Conservation (phyloP, 2,888 invertebrate species). For the Byasa hedistus region DNA sequence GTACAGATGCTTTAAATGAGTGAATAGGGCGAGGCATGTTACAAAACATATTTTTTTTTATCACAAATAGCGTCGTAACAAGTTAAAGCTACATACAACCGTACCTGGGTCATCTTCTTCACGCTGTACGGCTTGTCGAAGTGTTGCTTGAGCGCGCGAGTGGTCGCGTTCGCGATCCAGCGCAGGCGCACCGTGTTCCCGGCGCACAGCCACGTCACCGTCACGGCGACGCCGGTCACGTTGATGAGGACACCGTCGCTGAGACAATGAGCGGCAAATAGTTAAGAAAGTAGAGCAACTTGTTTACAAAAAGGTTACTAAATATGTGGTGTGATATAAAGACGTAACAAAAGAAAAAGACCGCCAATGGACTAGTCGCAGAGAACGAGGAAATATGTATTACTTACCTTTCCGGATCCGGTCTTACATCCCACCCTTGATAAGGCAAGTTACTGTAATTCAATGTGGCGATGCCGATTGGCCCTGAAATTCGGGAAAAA, state of each 20-base stretch:
- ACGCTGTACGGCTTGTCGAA: conserved; percentile 81
- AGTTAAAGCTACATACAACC: not conserved
- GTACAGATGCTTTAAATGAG: too few relatives aligned
- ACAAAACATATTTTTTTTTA: too few relatives aligned
- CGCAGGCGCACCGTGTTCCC: conserved; percentile 64
- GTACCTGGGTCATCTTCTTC: conserved; percentile 80
- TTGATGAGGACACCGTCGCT: conserved; percentile 77
- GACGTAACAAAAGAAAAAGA: too few relatives aligned
- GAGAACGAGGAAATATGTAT: too few relatives aligned
- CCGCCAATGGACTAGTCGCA: too few relatives aligned
- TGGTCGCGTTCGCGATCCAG: conserved; percentile 82
- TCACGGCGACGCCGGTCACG: conserved; percentile 78
- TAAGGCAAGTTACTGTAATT: conserved; percentile 90
- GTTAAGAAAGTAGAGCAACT: too few relatives aligned
- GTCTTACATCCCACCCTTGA: conserved; percentile 91
- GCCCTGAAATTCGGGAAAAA: conserved; percentile 57
- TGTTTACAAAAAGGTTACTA: too few relatives aligned
- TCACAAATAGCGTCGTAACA: too few relatives aligned
- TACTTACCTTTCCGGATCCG: conserved; percentile 78
- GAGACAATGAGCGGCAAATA: too few relatives aligned
- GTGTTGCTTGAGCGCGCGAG: conserved; percentile 80
- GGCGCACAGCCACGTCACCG: conserved; percentile 75
- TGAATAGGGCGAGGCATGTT: too few relatives aligned
- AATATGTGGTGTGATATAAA: too few relatives aligned
- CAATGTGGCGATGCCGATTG: conserved; percentile 86